Conservation (phyloP, 2,113 vertebrate species). For the Macrotis lagotis region DNA sequence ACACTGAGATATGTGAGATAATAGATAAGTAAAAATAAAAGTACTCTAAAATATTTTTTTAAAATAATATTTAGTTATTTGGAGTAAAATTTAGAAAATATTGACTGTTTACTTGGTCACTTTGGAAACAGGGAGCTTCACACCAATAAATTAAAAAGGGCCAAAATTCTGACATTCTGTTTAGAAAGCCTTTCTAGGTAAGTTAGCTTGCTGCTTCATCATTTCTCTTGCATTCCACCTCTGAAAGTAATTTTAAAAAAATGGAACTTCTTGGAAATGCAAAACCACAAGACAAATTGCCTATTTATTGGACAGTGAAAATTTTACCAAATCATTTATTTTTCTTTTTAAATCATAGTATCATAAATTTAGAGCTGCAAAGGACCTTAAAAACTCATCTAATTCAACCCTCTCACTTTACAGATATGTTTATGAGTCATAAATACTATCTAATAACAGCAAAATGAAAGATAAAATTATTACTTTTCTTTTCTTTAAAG, state of each 20-base stretch:
- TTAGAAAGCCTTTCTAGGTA: slow-evolving; percentile 1
- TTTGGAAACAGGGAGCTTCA: not conserved
- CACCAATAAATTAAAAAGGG: not conserved
- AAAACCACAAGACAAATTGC: not conserved
- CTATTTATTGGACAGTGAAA: not conserved
- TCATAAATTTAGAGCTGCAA: not conserved
- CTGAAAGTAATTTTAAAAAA: slow-evolving; percentile 8
- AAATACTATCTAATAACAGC: not conserved
- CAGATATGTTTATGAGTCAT: not conserved
- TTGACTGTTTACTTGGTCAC: not conserved
- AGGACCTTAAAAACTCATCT: not conserved
- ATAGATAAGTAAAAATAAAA: not conserved
- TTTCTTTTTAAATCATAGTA: not conserved
- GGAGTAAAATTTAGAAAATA: not conserved
- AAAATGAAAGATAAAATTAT: not conserved
- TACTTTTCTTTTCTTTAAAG: not conserved
- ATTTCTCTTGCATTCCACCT: not conserved
- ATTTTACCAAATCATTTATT: not conserved
- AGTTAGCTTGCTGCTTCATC: not conserved
- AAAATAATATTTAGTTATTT: not conserved
- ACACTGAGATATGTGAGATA: not conserved
- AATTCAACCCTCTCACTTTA: not conserved
- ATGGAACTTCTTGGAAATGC: not conserved
- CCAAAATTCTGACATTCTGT: not conserved
- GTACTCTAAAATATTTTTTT: not conserved